Evolutionary conservation across 2,797 vertebrate species (phyloP).

Genomic region (Ibycter americanus): DNA sequence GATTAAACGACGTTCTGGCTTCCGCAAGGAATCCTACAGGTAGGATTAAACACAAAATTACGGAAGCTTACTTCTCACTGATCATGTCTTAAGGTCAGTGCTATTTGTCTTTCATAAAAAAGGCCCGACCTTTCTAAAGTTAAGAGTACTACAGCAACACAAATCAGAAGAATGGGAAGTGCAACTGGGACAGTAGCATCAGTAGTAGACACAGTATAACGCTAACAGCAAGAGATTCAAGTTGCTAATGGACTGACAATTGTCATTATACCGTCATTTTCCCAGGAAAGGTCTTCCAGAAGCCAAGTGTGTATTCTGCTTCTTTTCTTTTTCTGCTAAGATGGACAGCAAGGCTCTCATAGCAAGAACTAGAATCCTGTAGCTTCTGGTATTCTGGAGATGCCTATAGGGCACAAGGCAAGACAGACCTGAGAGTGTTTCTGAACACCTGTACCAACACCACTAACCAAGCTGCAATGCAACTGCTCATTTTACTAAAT

Average conservation of each 20-base stretch:
- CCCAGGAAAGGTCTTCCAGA: conserved; percentile 98
- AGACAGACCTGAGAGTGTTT: background rate
- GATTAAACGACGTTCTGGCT: conserved; percentile 88
- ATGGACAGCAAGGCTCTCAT: conserved; percentile 85
- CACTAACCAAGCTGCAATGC: background rate
- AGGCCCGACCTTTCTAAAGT: background rate
- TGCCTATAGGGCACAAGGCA: conserved; percentile 68
- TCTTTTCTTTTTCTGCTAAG: conserved; percentile 90
- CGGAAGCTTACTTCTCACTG: background rate
- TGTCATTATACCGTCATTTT: conserved; percentile 91
- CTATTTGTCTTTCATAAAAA: background rate
- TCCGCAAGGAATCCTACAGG: conserved; percentile 87
- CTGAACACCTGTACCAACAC: background rate
- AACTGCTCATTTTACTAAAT: background rate
- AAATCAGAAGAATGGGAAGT: background rate
- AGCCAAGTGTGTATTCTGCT: conserved; percentile 90
- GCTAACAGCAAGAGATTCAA: background rate
- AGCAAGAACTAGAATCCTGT: conserved; percentile 88
- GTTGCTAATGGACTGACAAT: background rate
- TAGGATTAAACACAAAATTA: background rate
- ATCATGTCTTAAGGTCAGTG: background rate
- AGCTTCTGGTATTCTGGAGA: conserved; percentile 90
- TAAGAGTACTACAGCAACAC: background rate
- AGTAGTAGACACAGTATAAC: background rate
- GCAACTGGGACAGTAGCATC: background rate